These are phyloP conservation scores for Masticophis lateralis DNA, from an alignment of 2,797 vertebrate species.

Conservation along the genomic window DNA sequence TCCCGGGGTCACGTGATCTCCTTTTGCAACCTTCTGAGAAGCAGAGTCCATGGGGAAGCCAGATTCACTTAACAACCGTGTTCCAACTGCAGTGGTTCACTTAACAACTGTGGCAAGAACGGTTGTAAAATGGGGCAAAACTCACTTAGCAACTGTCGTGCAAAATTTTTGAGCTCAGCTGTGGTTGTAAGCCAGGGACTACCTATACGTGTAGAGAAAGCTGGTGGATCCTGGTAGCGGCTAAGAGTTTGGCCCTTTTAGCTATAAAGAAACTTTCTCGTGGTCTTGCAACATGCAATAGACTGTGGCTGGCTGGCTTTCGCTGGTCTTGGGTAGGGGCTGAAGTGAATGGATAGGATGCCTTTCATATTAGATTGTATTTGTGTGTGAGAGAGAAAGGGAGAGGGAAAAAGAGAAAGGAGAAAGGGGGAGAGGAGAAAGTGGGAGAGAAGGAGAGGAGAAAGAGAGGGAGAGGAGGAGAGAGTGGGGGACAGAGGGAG, in stretches of 20 bases:
- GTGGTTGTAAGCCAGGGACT: not conserved
- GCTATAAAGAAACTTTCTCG: not conserved
- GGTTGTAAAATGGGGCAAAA: not conserved
- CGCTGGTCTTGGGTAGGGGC: not conserved
- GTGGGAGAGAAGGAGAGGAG: too few species aligned
- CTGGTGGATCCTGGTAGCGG: not conserved
- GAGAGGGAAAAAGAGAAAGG: not conserved
- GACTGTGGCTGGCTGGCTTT: not conserved
- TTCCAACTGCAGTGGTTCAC: not conserved
- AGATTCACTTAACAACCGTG: too few species aligned
- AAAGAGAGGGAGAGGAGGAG: not conserved
- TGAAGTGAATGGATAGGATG: not conserved
- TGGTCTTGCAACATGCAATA: not conserved
- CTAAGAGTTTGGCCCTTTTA: not conserved
- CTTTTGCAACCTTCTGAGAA: too few species aligned
- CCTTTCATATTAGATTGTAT: not conserved
- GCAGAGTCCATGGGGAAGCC: too few species aligned
- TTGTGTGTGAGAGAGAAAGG: not conserved
- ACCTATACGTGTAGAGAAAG: not conserved
- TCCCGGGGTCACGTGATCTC: not conserved
- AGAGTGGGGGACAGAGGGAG: too few species aligned
- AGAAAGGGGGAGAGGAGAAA: too few species aligned
- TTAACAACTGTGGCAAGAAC: not conserved
- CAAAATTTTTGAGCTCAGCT: too few species aligned
- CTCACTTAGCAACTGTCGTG: not conserved